Percentiles rank a stretch among this genome's conserved stretches.
These are phyloP conservation scores for Stegodyphus dumicola DNA, from an alignment of 1,140 invertebrate species.

Conservation along the genomic window DNA sequence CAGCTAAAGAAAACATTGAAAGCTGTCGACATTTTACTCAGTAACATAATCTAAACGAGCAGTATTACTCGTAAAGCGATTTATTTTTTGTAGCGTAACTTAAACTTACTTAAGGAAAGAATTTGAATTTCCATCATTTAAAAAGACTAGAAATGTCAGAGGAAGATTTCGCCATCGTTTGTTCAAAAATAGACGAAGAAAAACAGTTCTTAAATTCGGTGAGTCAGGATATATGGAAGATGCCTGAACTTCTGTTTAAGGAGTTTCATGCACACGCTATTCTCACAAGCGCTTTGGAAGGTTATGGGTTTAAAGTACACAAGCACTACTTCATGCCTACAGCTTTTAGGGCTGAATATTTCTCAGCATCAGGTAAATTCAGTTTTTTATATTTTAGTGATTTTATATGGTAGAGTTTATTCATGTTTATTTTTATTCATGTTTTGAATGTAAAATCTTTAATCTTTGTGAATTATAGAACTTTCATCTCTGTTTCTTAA, in stretches of 20 bases:
- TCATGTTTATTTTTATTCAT: no score
- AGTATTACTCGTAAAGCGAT: no score
- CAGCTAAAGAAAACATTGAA: no score
- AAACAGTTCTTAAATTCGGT: constrained; percentile 29
- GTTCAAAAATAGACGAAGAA: constrained; percentile 39
- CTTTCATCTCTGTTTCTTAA: no score
- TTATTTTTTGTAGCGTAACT: no score
- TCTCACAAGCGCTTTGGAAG: constrained; percentile 65
- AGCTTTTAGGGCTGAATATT: constrained; percentile 66
- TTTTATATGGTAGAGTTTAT: no score
- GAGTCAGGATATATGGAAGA: constrained; percentile 65
- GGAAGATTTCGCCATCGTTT: constrained; percentile 13
- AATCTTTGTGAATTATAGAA: no score
- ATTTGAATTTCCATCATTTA: background rate
- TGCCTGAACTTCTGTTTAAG: constrained; percentile 67
- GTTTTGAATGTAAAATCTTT: no score
- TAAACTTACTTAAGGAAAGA: no score
- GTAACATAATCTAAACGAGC: no score
- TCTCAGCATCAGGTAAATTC: constrained; percentile 13
- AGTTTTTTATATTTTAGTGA: background rate
- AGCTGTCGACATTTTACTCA: no score
- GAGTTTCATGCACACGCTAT: constrained; percentile 67
- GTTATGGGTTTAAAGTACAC: constrained; percentile 65
- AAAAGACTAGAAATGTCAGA: constrained; percentile 3
- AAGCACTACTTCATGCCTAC: constrained; percentile 66